Conservation (phyloP, 2,113 vertebrate genomes). For the Sarotherodon lohbergeri region DNA sequence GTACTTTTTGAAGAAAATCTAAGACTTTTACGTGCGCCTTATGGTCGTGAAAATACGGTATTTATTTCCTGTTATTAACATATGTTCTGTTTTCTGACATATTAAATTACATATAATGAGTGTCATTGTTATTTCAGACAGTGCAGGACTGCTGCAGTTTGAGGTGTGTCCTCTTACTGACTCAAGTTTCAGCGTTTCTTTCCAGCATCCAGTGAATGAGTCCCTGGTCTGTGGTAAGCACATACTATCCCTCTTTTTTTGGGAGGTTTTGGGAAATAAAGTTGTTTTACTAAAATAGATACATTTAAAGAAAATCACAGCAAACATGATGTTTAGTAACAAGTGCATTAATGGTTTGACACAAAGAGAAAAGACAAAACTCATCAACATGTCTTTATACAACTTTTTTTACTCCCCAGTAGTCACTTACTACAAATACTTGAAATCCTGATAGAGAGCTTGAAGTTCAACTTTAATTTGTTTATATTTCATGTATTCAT, state of each 20-base stretch:
- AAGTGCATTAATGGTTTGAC: not conserved
- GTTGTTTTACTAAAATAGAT: not conserved
- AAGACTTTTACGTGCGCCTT: too few species aligned
- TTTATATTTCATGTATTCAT: not conserved
- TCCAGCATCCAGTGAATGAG: conserved; percentile 97
- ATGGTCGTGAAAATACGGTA: not conserved
- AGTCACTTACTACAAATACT: not conserved
- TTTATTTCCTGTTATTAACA: not conserved
- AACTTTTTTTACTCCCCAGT: not conserved
- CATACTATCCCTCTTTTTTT: not conserved
- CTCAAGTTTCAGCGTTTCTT: conserved; percentile 93
- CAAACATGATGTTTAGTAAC: not conserved
- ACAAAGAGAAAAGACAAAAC: not conserved
- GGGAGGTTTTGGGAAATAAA: not conserved
- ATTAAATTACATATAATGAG: not conserved
- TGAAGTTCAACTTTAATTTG: not conserved
- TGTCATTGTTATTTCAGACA: conserved; percentile 72
- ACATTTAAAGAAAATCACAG: not conserved
- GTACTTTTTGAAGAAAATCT: too few species aligned
- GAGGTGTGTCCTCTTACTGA: conserved; percentile 96
- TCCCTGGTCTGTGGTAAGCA: conserved; percentile 94
- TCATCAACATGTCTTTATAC: not conserved
- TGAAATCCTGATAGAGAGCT: not conserved
- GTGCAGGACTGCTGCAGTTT: conserved; percentile 91
- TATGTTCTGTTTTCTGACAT: not conserved